Base-by-base conservation (phyloP, 1,140 invertebrate genomes). In the Trinorchestia longiramus region DNA sequence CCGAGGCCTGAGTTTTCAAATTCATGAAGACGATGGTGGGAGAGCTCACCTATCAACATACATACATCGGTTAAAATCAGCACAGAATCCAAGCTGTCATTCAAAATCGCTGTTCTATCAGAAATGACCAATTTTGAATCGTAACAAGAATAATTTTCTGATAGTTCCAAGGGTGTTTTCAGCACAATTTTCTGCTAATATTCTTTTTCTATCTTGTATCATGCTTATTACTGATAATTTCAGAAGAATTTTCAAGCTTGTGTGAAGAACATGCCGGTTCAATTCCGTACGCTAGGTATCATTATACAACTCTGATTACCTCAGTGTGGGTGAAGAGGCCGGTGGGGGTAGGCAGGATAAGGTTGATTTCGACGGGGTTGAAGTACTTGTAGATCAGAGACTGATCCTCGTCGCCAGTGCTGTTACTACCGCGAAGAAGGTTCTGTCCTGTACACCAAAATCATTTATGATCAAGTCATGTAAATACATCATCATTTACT, bases 291-390 rank as follows among this genome's bases (percentile, higher is more conserved):
- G 1, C 62, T 77, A 11, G 3, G 28, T 19, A 36, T 23, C 11
- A 77, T 36, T 77, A 19, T 3, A 3, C 28, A 77, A 77, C 62
- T 77, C 1, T 77, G 62, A 15, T 8, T 8, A 94, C 92, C 92
- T 94, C 43, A 45, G 92, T 94, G 11, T 94, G 43, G 44, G 92
- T 94, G 92, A 94, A 94, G 92, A 94, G 92, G n/a, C 92, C 92
- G 44, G 36, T 40, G 40, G 92, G 92, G 0, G 92, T 94, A 11
- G 92, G 92, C 92, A 94, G n/a, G 92, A 94, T 94, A 40, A 94
- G 6, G 92, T 94, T 94, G 43, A 94, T 44, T 94, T 94, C 92
- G 43, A 94, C 44, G 11, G 92, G 92, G 44, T 94, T 94, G 92
- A 94, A 94, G 92, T 94, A 94, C 40, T 94, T 94, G 92, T 45